Percentiles rank a stretch among this genome's conserved stretches.
Evolutionary conservation across 1,140 invertebrate genomes (phyloP).

Genomic region (Linepithema humile): DNA sequence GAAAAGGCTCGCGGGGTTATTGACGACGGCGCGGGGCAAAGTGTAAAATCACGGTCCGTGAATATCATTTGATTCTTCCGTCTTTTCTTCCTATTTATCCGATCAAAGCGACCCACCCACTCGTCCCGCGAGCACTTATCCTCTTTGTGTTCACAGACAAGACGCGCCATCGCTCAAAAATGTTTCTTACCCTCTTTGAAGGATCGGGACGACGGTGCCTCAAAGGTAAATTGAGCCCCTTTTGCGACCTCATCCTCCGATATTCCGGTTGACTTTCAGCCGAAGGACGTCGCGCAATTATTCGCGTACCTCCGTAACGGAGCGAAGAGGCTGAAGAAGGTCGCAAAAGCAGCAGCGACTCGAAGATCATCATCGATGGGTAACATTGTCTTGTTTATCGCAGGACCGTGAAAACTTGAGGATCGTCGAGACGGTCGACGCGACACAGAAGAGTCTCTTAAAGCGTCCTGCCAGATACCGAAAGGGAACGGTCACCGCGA

Average conservation of each 20-base stretch:
- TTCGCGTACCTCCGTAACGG: conserved; percentile 41
- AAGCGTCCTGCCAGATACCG: not conserved
- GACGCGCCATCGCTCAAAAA: conserved; percentile 59
- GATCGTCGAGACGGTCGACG: conserved; percentile 1
- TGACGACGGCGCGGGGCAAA: conserved; percentile 10
- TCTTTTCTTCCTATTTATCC: conserved; percentile 49
- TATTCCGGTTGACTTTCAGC: conserved; percentile 54
- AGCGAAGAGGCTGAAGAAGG: conserved; percentile 1
- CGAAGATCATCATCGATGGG: conserved; percentile 15
- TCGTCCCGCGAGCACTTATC: conserved; percentile 48
- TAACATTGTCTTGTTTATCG: conserved; percentile 37
- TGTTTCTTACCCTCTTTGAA: conserved; percentile 63
- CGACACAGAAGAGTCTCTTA: not conserved
- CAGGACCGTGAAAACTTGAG: conserved; percentile 29
- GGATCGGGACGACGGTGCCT: conserved; percentile 60
- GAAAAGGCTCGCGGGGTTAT: conserved; percentile 5
- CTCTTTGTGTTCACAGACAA: conserved; percentile 66
- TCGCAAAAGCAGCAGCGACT: conserved; percentile 24
- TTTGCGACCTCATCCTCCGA: conserved; percentile 22
- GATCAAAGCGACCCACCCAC: conserved; percentile 13
- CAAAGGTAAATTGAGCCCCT: conserved; percentile 73
- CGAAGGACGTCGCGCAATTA: conserved; percentile 49
- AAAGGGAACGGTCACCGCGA: not conserved
- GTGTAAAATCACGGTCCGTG: conserved; percentile 46
- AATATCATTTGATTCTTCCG: conserved; percentile 54